Percentiles rank a stretch among this genome's conserved stretches.
phyloP scores from a whole-genome alignment of 1,140 invertebrate genomes.

The Coptotermes formosanus region DNA sequence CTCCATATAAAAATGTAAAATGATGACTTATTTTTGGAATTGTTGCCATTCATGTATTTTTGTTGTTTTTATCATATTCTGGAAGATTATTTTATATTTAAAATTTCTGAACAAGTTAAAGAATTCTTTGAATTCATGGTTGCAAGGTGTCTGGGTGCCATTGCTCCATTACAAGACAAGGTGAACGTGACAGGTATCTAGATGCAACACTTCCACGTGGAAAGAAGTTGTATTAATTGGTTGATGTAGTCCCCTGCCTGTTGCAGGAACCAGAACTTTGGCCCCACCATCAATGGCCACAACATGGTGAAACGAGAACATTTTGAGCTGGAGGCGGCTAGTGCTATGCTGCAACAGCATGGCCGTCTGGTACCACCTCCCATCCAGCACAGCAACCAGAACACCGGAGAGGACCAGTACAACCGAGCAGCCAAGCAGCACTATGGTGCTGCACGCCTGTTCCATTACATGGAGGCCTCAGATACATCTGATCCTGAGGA shows the following conservation, averaged over 20 bases:
- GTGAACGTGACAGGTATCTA: not conserved
- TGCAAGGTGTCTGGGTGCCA: too few species aligned
- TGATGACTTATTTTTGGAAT: too few species aligned
- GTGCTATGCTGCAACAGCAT: not conserved
- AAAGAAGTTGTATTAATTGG: conserved; percentile 32
- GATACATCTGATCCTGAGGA: conserved; percentile 55
- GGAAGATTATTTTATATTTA: too few species aligned
- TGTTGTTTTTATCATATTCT: too few species aligned
- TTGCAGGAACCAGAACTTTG: conserved; percentile 31
- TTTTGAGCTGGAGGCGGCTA: not conserved
- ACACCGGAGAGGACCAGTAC: conserved; percentile 30
- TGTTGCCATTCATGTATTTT: too few species aligned
- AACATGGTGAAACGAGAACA: conserved; percentile 25
- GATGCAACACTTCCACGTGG: conserved; percentile 17
- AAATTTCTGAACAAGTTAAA: too few species aligned
- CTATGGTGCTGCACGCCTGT: conserved; percentile 55
- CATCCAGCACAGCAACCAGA: not conserved
- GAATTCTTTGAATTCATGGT: too few species aligned
- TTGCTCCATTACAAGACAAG: not conserved
- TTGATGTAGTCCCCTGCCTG: conserved; percentile 33
- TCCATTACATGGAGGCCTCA: conserved; percentile 59
- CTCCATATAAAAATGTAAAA: too few species aligned
- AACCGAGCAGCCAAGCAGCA: conserved; percentile 44
- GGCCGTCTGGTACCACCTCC: not conserved
- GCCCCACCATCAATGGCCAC: conserved; percentile 15